Conservation (phyloP, 2,888 invertebrate species). For the Caenorhabditis sp. region DNA sequence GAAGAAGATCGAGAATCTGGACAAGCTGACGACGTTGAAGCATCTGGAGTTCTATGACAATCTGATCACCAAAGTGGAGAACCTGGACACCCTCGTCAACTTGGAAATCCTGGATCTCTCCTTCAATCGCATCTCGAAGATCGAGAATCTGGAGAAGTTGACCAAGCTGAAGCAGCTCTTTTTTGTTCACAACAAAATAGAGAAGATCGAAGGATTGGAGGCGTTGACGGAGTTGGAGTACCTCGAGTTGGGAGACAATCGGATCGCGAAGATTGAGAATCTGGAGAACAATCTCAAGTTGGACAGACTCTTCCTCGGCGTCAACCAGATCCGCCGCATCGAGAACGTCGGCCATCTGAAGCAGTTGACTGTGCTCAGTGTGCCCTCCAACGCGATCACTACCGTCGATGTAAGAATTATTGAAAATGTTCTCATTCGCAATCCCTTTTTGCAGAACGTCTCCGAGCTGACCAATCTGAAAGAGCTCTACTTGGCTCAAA, state of each 20-base stretch:
- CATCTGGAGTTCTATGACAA: slow-evolving; percentile 97
- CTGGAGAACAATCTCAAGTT: slow-evolving; percentile 62
- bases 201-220: slow-evolving; percentile 80
- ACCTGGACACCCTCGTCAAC: slow-evolving; percentile 89
- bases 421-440: no score
- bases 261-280: slow-evolving; percentile 82
- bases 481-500: slow-evolving; percentile 93
- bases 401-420: slow-evolving; percentile 49
- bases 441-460: slow-evolving; percentile 85
- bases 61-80: slow-evolving; percentile 87
- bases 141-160: slow-evolving; percentile 80
- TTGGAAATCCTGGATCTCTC: slow-evolving; percentile 94
- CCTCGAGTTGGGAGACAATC: slow-evolving; percentile 95
- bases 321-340: slow-evolving; percentile 93
- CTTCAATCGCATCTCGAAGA: slow-evolving; percentile 86
- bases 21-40: slow-evolving; percentile 84
- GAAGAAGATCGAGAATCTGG: slow-evolving; percentile 93
- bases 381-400: slow-evolving; percentile 67
- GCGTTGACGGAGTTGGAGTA: slow-evolving; percentile 85
- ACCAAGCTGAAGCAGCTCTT: slow-evolving; percentile 80
- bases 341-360: slow-evolving; percentile 80
- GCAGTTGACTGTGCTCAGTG: slow-evolving; percentile 64
- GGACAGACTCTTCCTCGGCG: slow-evolving; percentile 87
- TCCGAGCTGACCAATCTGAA: slow-evolving; percentile 86
- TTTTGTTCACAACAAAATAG: slow-evolving; percentile 82